phyloP scores from a whole-genome alignment of 2,888 invertebrate species.

The Perizoma affinitatum region DNA sequence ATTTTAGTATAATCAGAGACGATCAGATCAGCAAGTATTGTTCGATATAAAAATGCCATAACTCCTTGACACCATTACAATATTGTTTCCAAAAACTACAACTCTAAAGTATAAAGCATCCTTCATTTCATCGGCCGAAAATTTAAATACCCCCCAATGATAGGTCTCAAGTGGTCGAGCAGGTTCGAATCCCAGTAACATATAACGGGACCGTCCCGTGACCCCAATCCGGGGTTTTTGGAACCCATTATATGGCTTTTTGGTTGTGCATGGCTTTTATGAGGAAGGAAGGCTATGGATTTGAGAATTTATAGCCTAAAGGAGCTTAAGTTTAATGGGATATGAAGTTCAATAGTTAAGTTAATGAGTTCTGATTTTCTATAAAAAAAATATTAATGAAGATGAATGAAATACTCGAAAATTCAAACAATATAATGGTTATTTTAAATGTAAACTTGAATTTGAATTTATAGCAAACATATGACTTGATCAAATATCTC shows the following conservation, averaged over 20 bases:
- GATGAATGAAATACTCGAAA: not conserved
- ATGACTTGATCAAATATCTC: too few relatives aligned
- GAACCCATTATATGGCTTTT: slow-evolving; percentile 44
- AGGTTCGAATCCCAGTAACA: slow-evolving; percentile 46
- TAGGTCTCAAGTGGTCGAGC: slow-evolving; percentile 38
- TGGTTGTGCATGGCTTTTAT: slow-evolving; percentile 29
- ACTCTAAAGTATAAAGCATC: slow-evolving; percentile 22
- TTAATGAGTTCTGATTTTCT: not conserved
- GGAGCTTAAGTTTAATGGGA: slow-evolving; percentile 10
- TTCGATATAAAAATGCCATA: not conserved
- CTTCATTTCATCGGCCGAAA: slow-evolving; percentile 24
- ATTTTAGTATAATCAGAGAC: too few relatives aligned
- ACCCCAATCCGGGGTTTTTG: slow-evolving; percentile 57
- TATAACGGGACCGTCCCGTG: slow-evolving; percentile 52
- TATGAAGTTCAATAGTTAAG: not conserved
- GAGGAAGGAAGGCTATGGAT: slow-evolving; percentile 8
- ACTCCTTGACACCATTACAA: slow-evolving; percentile 9
- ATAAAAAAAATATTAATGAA: not conserved
- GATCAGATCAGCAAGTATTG: too few relatives aligned
- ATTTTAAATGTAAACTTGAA: too few relatives aligned
- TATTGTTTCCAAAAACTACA: slow-evolving; percentile 11
- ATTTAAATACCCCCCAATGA: slow-evolving; percentile 29
- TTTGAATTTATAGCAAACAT: too few relatives aligned
- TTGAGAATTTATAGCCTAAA: slow-evolving; percentile 19
- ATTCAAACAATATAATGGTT: too few relatives aligned